Evolutionary conservation across 2,797 vertebrate genomes (phyloP).

Genomic region (Momotus momota): DNA sequence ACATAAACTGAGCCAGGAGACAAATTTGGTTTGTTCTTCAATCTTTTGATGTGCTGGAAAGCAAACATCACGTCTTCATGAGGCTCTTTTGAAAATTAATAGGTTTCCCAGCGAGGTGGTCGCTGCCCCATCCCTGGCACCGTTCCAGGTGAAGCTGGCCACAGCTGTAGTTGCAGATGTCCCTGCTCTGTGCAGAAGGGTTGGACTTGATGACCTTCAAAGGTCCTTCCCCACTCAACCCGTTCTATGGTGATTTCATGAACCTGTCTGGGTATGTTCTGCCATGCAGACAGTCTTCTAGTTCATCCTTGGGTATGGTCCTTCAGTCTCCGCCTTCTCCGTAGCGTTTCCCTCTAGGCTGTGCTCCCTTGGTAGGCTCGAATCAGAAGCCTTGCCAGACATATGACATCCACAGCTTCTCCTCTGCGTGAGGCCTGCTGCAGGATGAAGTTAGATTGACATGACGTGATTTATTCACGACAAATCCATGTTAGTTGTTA

Average conservation of each 20-base stretch:
- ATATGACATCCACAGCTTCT: neutral
- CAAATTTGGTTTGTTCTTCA: too few relatives aligned
- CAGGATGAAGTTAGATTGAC: neutral
- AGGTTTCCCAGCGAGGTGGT: too few relatives aligned
- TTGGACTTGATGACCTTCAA: too few relatives aligned
- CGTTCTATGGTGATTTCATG: too few relatives aligned
- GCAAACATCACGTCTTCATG: rapidly evolving
- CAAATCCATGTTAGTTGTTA: neutral
- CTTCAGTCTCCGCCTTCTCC: neutral
- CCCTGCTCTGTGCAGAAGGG: too few relatives aligned
- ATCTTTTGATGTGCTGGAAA: neutral
- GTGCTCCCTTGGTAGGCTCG: rapidly evolving
- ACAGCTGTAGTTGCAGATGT: too few relatives aligned
- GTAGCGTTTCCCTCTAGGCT: rapidly evolving
- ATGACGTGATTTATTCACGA: neutral
- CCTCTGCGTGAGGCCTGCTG: neutral
- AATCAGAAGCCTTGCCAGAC: neutral
- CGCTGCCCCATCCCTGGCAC: too few relatives aligned
- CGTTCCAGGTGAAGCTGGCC: too few relatives aligned
- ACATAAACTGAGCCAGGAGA: too few relatives aligned
- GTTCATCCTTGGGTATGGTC: neutral
- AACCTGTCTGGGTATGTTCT: rapidly evolving
- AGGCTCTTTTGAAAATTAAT: too few relatives aligned
- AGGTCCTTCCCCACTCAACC: too few relatives aligned
- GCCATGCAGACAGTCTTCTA: rapidly evolving